Percentiles rank a stretch among this genome's conserved stretches.
Conservation (phyloP, 92 coral and sea anemone species). For the Porites lobata region DNA sequence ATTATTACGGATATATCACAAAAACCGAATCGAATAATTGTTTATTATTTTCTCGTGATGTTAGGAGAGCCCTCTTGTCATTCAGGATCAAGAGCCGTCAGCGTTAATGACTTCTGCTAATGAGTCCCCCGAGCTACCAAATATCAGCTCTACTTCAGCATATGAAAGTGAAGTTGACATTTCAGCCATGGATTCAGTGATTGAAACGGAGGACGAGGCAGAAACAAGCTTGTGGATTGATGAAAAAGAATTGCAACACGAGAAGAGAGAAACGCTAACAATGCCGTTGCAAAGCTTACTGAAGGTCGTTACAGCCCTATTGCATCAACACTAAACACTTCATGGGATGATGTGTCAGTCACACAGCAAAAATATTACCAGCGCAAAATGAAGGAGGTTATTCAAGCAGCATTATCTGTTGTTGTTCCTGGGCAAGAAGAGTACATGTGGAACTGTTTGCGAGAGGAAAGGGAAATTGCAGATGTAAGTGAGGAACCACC, state of each 20-base stretch:
- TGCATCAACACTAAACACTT: constrained; percentile 12
- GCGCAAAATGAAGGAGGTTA: too few relatives aligned
- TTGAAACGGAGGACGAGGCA: not conserved
- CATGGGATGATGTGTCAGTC: constrained; percentile 2
- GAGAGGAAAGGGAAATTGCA: too few relatives aligned
- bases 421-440: too few relatives aligned
- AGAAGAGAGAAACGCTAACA: constrained; percentile 11
- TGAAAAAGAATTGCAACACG: constrained; percentile 18
- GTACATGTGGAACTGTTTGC: too few relatives aligned
- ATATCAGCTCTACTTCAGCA: not conserved
- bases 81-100: not conserved
- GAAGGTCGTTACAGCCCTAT: constrained; percentile 28
- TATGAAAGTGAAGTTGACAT: not conserved
- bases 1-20: not conserved
- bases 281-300: constrained; percentile 15
- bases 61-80: not conserved
- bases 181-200: too few relatives aligned
- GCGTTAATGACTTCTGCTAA: not conserved
- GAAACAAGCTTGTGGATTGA: constrained; percentile 5
- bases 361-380: constrained; percentile 9
- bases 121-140: not conserved
- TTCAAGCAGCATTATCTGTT: too few relatives aligned
- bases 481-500: too few relatives aligned
- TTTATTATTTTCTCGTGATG: not conserved
- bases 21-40: not conserved